Evolutionary conservation across 2,797 vertebrate genomes (phyloP).

Genomic region (Falco concolor): DNA sequence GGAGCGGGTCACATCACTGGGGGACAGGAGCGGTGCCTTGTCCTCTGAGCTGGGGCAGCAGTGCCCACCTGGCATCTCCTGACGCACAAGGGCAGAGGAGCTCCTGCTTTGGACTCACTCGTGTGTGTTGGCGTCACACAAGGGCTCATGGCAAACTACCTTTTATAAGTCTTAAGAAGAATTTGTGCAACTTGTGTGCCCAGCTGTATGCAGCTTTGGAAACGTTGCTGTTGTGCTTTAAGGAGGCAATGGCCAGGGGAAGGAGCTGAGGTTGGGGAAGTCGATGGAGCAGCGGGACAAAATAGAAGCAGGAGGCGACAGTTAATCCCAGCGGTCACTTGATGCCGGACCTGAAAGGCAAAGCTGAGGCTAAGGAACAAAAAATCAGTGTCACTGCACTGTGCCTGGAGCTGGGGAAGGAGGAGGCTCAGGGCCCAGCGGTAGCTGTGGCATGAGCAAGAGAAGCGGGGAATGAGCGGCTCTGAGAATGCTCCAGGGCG

Average conservation of each 20-base stretch:
- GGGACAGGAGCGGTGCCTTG: neutral
- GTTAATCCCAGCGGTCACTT: neutral
- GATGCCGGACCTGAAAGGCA: neutral
- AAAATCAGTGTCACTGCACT: accelerated
- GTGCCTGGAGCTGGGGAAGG: neutral
- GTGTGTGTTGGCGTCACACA: accelerated
- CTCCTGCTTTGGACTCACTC: neutral
- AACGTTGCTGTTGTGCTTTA: accelerated
- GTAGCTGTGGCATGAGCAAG: neutral
- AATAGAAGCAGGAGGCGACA: neutral
- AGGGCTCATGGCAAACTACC: neutral
- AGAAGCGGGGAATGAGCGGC: neutral
- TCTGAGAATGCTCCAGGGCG: neutral
- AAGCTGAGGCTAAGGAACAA: neutral
- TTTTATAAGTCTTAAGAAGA: neutral
- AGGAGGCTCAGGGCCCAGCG: neutral
- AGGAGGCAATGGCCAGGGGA: neutral
- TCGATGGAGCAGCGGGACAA: neutral
- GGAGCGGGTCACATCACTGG: accelerated
- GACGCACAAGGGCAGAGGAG: neutral
- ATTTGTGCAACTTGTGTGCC: accelerated
- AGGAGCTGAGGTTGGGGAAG: neutral
- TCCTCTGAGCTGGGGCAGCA: neutral
- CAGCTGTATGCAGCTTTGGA: accelerated
- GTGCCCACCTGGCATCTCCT: neutral